These are phyloP conservation scores for Equus przewalskii DNA, from an alignment of 2,113 vertebrate genomes.

Conservation along the genomic window DNA sequence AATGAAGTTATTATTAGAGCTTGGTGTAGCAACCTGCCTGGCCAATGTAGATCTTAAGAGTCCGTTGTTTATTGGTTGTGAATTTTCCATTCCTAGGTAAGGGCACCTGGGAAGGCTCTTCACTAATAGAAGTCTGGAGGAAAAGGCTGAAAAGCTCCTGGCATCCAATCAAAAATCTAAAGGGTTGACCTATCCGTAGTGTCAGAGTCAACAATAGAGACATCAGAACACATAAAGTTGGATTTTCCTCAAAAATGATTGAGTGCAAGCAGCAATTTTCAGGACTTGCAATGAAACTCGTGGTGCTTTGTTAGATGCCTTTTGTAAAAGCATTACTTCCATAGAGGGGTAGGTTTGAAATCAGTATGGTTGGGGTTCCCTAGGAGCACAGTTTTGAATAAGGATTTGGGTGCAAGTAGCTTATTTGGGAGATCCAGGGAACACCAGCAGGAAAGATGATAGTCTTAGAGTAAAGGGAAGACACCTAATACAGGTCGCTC, in stretches of 20 bases:
- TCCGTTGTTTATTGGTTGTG: conserved; percentile 77
- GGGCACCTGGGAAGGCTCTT: conserved; percentile 53
- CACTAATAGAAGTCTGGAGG: conserved; percentile 53
- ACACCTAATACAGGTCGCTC: not conserved
- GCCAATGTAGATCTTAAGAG: conserved; percentile 80
- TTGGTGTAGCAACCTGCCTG: conserved; percentile 72
- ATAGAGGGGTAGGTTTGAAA: not conserved
- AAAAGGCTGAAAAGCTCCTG: conserved; percentile 45
- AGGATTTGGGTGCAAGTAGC: not conserved
- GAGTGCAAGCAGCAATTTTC: conserved; percentile 32
- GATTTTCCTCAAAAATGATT: conserved; percentile 59
- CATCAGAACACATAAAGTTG: conserved; percentile 27
- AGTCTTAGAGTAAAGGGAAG: not conserved
- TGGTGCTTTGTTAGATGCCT: not conserved
- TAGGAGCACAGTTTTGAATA: not conserved
- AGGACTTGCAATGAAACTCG: not conserved
- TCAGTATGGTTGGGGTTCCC: not conserved
- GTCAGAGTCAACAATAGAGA: conserved; percentile 51
- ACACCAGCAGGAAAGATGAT: not conserved
- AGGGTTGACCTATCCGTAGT: conserved; percentile 51
- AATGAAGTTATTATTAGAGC: conserved; percentile 81
- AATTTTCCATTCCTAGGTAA: conserved; percentile 73
- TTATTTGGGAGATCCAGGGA: not conserved
- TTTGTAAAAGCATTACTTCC: not conserved
- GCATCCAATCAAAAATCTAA: conserved; percentile 73